These are phyloP conservation scores for Coremacera marginata DNA, from an alignment of 2,888 invertebrate species.

Conservation along the genomic window DNA sequence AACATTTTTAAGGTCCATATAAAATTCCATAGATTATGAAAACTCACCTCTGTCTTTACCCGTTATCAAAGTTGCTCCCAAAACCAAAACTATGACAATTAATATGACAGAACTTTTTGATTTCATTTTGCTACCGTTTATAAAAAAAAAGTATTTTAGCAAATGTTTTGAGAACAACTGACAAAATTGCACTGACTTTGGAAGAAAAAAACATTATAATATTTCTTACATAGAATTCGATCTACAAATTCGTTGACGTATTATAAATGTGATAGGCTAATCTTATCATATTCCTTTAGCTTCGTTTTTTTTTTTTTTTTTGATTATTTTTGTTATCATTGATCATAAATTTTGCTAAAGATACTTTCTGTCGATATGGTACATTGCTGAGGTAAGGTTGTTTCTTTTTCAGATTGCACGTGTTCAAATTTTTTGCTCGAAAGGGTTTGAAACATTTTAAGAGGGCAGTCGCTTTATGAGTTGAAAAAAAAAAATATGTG, in stretches of 20 bases:
- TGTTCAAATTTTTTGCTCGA: too few relatives aligned
- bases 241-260: background rate
- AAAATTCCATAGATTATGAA: background rate
- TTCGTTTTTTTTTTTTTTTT: background rate
- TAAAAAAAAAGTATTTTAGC: background rate
- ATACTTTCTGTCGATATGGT: background rate
- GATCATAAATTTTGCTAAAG: background rate
- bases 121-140: background rate
- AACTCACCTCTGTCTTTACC: constrained; percentile 13
- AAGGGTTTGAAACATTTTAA: too few relatives aligned
- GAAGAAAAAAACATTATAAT: background rate
- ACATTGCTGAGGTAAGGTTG: background rate
- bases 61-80: background rate
- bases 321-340: background rate
- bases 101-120: background rate
- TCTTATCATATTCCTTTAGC: background rate
- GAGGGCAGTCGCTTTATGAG: too few relatives aligned
- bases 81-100: background rate
- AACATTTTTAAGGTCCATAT: background rate
- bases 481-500: too few relatives aligned
- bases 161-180: constrained; percentile 43
- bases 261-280: background rate
- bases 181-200: constrained; percentile 48
- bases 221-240: background rate
- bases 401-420: too few relatives aligned